Conservation (phyloP, 2,797 vertebrate species). For the Ficedula albicollis region DNA sequence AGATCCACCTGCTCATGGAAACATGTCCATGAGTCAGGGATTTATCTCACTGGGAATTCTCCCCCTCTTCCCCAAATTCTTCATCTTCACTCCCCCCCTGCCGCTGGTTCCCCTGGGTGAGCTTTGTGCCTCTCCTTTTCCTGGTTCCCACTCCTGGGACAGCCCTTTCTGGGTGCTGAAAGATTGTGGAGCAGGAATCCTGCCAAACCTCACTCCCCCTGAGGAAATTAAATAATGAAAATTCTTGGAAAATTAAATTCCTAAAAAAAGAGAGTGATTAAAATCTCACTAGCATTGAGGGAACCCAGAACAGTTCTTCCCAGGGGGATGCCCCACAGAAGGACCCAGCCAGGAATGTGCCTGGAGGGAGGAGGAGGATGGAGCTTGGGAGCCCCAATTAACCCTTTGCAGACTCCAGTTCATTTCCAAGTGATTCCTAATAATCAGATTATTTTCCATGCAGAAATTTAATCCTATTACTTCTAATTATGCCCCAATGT, state of each 20-base stretch:
- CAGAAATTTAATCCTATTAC: conserved; percentile 34
- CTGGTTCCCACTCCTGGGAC: not conserved
- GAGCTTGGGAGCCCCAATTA: not conserved
- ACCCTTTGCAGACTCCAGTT: not conserved
- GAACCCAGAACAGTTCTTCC: not conserved
- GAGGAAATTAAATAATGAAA: not conserved
- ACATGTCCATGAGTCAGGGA: not conserved
- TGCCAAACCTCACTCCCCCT: not conserved
- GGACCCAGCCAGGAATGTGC: not conserved
- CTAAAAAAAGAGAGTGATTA: not conserved
- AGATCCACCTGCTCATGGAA: not conserved
- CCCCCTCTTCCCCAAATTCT: not conserved
- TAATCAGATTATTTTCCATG: conserved; percentile 27
- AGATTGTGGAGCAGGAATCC: not conserved
- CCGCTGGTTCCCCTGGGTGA: not conserved
- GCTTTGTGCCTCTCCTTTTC: not conserved
- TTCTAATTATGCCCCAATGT: conserved; percentile 28
- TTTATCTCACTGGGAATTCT: not conserved
- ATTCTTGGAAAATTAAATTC: not conserved
- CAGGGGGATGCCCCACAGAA: not conserved
- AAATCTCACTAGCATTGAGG: not conserved
- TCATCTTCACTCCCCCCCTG: not conserved
- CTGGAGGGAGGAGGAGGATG: not conserved
- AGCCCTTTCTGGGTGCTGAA: not conserved
- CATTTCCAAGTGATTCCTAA: not conserved